A percentile compares a stretch with the other conserved stretches of the same genome.
phyloP scores from a whole-genome alignment of 2,888 invertebrate genomes.

The Sesia apiformis region DNA sequence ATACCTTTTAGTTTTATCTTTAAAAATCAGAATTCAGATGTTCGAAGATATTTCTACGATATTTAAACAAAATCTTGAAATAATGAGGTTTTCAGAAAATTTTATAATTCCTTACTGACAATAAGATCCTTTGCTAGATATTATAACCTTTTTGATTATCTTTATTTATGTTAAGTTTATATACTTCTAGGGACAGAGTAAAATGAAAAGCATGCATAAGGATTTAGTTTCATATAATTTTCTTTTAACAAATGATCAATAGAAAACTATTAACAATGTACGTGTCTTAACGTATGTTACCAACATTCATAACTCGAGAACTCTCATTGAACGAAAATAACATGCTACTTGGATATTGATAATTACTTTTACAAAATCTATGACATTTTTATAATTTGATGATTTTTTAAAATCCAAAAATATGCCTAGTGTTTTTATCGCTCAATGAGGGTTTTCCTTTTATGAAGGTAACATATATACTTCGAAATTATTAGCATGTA shows the following conservation, averaged over 20 bases:
- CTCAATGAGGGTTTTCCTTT: neutral
- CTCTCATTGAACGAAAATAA: neutral
- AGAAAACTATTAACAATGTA: constrained; percentile 75
- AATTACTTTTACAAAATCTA: too few species aligned
- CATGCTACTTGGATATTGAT: neutral
- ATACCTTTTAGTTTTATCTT: too few species aligned
- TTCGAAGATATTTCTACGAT: too few species aligned
- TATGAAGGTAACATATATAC: constrained; percentile 37
- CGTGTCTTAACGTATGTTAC: constrained; percentile 46
- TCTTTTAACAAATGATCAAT: constrained; percentile 76
- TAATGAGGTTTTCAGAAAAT: too few species aligned
- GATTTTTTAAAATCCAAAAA: neutral
- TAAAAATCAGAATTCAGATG: too few species aligned
- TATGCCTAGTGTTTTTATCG: neutral
- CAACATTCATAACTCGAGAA: neutral
- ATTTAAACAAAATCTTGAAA: too few species aligned
- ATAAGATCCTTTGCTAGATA: too few species aligned
- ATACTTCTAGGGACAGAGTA: too few species aligned
- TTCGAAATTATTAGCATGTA: constrained; percentile 72
- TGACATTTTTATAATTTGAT: neutral
- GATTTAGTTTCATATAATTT: constrained; percentile 75
- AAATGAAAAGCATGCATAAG: constrained; percentile 24
- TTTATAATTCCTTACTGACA: too few species aligned
- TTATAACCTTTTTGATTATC: too few species aligned
- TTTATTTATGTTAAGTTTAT: too few species aligned